Evolutionary conservation across 2,113 vertebrate genomes (phyloP), one percentile per base, ranked within the genome.

Genomic region (Chlamydotis undulata): DNA sequence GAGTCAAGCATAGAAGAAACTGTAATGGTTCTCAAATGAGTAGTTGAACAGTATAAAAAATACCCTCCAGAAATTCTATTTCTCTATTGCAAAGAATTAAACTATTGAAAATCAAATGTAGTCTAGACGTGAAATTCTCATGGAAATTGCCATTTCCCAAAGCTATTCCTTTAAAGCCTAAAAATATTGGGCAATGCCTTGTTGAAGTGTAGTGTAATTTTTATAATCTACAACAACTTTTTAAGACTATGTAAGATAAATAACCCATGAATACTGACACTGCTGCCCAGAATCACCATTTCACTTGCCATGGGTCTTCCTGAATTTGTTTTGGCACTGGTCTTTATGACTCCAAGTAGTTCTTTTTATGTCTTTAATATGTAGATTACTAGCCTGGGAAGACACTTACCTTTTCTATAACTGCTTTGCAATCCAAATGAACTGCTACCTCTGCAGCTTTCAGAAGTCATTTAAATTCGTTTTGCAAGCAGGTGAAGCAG

Each of bases 351-450:
- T 91, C 29, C 39, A 50, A 87, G 37, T 33, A 61, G 47, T 25
- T 89, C 78, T 77, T 93, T 82, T 92, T 82, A 87, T 86, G 64
- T 33, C 79, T 96, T 97, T 96, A 93, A 83, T 82, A 95, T 93
- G 96, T 45, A 96, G 85, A 94, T 95, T 52, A 26, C 35, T 77
- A 88, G 70, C 63, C 61, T 93, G 89, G 93, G 94, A 97, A 95
- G 77, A 83, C 53, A 83, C 49, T 84, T 91, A 88, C 83, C 53
- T 90, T 78, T 81, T 33, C 52, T 78, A 23, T 33, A 6, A 6
- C 47, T 89, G 57, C 75, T 96, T 95, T 94, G 90, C 90, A 96
- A 96, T 64, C 93, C 90, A 95, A 97, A 97, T 94, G 50, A 93
- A 77, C 87, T 95, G 53, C 69, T 76, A 35, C 78, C 35, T 93